Evolutionary conservation across 2,797 vertebrate species (phyloP).

Genomic region (Sus cebifrons): DNA sequence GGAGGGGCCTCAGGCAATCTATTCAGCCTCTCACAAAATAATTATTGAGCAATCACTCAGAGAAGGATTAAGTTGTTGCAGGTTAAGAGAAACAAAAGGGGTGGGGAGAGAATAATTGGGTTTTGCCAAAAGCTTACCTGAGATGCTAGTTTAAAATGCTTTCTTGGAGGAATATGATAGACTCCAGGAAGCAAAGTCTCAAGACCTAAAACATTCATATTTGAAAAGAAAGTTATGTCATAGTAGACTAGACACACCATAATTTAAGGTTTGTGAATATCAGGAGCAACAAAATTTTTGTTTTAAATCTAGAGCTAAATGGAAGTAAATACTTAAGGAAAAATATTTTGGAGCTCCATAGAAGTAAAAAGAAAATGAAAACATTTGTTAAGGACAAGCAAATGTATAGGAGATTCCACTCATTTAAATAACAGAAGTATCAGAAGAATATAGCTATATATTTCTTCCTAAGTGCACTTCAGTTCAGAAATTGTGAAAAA

Average conservation of each 20-base stretch:
- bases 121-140: constrained; percentile 72
- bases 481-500: not conserved
- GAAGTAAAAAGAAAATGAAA: not conserved
- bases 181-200: constrained; percentile 6
- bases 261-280: constrained; percentile 1
- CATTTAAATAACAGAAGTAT: constrained; percentile 30
- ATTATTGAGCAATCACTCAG: constrained; percentile 84
- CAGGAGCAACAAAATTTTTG: not conserved
- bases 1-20: constrained; percentile 76
- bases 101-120: constrained; percentile 71
- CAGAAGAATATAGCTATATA: not conserved
- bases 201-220: constrained; percentile 14
- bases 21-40: constrained; percentile 84
- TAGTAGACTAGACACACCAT: not conserved
- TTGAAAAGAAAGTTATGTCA: not conserved
- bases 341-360: not conserved
- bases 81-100: constrained; percentile 76
- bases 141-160: constrained; percentile 51
- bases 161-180: constrained; percentile 15
- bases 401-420: not conserved
- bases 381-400: constrained; percentile 20
- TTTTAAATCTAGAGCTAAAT: not conserved
- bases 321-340: not conserved
- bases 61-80: constrained; percentile 82
- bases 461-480: constrained; percentile 34